Base-by-base conservation (phyloP, 2,888 invertebrate species). In the Eurois occulta region DNA sequence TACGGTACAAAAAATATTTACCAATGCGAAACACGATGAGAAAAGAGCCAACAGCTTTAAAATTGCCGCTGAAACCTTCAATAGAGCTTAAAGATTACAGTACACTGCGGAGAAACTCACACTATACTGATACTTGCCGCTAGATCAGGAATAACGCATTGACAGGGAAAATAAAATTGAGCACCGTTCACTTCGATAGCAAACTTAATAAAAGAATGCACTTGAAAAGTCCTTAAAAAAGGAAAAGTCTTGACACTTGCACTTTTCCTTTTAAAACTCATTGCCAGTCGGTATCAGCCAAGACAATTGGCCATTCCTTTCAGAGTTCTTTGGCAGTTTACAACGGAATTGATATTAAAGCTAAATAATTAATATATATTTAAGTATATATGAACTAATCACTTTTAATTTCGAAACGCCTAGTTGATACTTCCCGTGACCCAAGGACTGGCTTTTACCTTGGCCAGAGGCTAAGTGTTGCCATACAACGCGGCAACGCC, bases 201-300 rank as follows among this genome's bases (percentile, higher is more conserved):
- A 32, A n/a, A 70, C 21, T 48, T 55, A 41, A 32, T 64, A 64
- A 48, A 21, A 82, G 62, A 78, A 83, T 77, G 70, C 60, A 41
- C 24, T 41, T 18, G 7, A 72, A 24, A 13, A 41, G 7, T 38
- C 41, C 10, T 24, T 16, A 7, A n/a, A n/a, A n/a, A n/a, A n/a
- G n/a, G n/a, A n/a, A n/a, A n/a, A n/a, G n/a, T n/a, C n/a, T n/a
- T n/a, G n/a, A n/a, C n/a, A n/a, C n/a, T n/a, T n/a, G n/a, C n/a
- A n/a, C n/a, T n/a, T 28, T n/a, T n/a, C 8, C 48, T 32, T 60
- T 18, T 32, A 13, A 5, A n/a, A 11, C 55, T n/a, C 11, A 21
- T 55, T 55, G 55, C n/a, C 55, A 10, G 11, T 55, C 13, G 55
- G 4, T 55, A n/a, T 55, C 13, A n/a, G 11, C 4, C n/a, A 24